phyloP scores from a whole-genome alignment of 2,113 vertebrate species.

The Scomber scombrus region DNA sequence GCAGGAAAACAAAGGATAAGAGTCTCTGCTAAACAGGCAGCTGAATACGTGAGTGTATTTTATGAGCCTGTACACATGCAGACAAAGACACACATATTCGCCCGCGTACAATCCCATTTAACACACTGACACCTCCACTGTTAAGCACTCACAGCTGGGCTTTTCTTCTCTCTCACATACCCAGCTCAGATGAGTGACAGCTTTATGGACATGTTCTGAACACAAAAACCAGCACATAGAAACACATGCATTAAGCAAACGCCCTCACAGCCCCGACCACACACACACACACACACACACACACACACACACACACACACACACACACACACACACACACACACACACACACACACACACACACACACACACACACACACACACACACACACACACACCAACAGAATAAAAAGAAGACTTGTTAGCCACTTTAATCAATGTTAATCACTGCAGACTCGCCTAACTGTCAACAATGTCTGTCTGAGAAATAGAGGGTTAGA shows the following conservation, averaged over 20 bases:
- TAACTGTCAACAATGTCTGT: slow-evolving; percentile 78
- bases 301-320: too few species aligned
- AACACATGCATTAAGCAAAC: slow-evolving; percentile 27
- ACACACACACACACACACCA: slow-evolving; percentile 11
- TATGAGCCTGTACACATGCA: slow-evolving; percentile 10
- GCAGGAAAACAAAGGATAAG: slow-evolving; percentile 47
- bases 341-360: slow-evolving; percentile 4
- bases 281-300: background rate
- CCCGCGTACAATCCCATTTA: slow-evolving; percentile 37
- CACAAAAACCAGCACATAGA: slow-evolving; percentile 41
- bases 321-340: too few species aligned
- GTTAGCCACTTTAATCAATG: slow-evolving; percentile 83
- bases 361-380: too few species aligned
- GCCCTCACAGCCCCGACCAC: slow-evolving; percentile 10
- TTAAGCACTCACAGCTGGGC: slow-evolving; percentile 70
- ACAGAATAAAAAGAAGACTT: slow-evolving; percentile 70
- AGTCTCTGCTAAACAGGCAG: slow-evolving; percentile 39
- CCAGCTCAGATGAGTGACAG: slow-evolving; percentile 60
- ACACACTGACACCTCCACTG: slow-evolving; percentile 47
- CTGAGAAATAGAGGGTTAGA: slow-evolving; percentile 38
- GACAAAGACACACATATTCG: background rate
- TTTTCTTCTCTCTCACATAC: slow-evolving; percentile 52
- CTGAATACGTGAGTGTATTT: slow-evolving; percentile 19
- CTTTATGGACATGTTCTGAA: slow-evolving; percentile 53
- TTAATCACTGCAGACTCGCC: slow-evolving; percentile 82